A percentile compares a stretch with the other conserved stretches of the same genome.
Conservation (phyloP, 2,888 invertebrate species). For the Candidula unifasciata region DNA sequence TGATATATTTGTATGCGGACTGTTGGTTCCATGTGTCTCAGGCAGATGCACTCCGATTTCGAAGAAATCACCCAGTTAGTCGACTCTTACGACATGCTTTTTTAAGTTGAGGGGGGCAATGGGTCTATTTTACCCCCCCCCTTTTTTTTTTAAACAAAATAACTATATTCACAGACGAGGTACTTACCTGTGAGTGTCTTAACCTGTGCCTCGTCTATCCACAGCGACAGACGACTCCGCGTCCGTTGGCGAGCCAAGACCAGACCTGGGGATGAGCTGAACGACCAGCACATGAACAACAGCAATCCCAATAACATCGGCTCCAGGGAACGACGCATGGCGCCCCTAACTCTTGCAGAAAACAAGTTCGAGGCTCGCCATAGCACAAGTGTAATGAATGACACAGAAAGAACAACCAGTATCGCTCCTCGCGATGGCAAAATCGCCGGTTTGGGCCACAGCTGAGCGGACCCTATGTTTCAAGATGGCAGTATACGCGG, state of each 20-base stretch:
- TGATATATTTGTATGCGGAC: too few relatives aligned
- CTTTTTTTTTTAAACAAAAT: too few relatives aligned
- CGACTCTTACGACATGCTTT: too few relatives aligned
- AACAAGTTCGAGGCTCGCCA: constrained; percentile 19
- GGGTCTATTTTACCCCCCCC: too few relatives aligned
- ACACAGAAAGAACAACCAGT: neutral
- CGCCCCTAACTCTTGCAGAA: constrained; percentile 31
- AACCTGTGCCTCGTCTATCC: constrained; percentile 45
- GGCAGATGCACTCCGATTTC: too few relatives aligned
- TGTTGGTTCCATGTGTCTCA: too few relatives aligned
- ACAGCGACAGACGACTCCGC: constrained; percentile 34
- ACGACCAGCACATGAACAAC: constrained; percentile 35
- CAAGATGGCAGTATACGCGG: neutral
- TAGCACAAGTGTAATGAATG: constrained; percentile 38
- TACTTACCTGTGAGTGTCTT: constrained; percentile 41
- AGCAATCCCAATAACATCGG: constrained; percentile 44
- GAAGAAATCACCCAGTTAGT: too few relatives aligned
- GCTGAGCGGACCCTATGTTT: constrained; percentile 34
- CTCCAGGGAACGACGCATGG: constrained; percentile 40
- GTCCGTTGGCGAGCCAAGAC: constrained; percentile 39
- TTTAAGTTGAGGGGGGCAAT: too few relatives aligned
- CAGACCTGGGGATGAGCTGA: constrained; percentile 32
- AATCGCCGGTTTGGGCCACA: constrained; percentile 31
- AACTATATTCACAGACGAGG: too few relatives aligned
- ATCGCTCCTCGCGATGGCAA: constrained; percentile 38